Base-by-base conservation (phyloP, 1,140 invertebrate genomes). In the Bombyx mandarina region DNA sequence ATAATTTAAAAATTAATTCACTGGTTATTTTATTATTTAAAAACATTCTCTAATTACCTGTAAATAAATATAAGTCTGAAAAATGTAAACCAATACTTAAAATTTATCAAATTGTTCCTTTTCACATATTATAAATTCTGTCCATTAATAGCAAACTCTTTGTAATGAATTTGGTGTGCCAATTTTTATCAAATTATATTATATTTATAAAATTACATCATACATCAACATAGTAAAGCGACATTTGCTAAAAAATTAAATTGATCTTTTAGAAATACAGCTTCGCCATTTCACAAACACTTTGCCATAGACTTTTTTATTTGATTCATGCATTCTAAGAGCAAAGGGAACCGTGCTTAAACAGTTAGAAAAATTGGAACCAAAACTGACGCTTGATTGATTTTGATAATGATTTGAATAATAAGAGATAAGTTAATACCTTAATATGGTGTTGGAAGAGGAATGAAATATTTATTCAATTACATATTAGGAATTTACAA, bases 211-310 rank as follows among this genome's bases (percentile, higher is more conserved):
- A 74, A 73, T 69, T 66, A 58, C 62, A 60, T 68, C 56, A 74
- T 73, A 65, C 65, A 47, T 58, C 54, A 67, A 35, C 26, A 35
- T 5, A 35, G 26, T 35, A 35, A 35, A 35, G 26, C 2, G 26
- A 35, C 2, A 35, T 3, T 35, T 2, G 26, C 26, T 35, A 35
- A 35, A 35, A 35, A 35, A 57, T 60, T 53, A 57, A 58, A 67
- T 64, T 67, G 55, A 64, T 67, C 50, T 45, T 57, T 67, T 73
- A 71, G 66, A 77, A 67, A 69, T 69, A 76, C 79, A 75, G 82
- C 75, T 82, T 85, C 78, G 82, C 82, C 82, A 85, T 82, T 82
- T 82, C 77, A 76, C 71, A 72, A 75, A 73, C 26, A 35, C 26
- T 35, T 35, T 35, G 4, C 26, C 26, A 35, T 35, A 35, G 26